These are phyloP conservation scores for Osmoderma eremita DNA, from an alignment of 2,888 invertebrate species.

Conservation along the genomic window DNA sequence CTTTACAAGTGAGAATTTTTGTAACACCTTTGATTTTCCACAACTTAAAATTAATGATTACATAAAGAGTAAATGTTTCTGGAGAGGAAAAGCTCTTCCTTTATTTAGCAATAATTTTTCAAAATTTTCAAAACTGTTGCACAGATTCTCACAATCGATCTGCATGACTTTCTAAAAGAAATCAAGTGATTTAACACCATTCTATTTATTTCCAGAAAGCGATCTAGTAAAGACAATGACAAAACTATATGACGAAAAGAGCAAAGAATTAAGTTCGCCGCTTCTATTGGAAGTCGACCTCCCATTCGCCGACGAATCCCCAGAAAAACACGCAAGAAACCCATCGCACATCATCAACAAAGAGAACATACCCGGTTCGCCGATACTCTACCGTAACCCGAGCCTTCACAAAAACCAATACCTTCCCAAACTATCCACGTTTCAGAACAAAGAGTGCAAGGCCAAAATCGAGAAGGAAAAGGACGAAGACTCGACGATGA, in stretches of 20 bases:
- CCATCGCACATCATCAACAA: constrained; percentile 55
- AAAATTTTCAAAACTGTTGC: too few relatives aligned
- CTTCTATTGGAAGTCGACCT: constrained; percentile 69
- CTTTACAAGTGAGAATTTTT: too few relatives aligned
- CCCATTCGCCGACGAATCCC: constrained; percentile 77
- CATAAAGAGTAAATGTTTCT: too few relatives aligned
- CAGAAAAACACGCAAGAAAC: constrained; percentile 63
- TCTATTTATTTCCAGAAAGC: constrained; percentile 71
- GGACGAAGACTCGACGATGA: constrained; percentile 61
- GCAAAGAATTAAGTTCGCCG: constrained; percentile 72
- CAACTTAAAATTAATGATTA: too few relatives aligned
- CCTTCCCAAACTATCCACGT: constrained; percentile 42
- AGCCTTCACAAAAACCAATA: constrained; percentile 65
- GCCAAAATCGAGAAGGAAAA: constrained; percentile 61
- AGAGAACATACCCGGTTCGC: constrained; percentile 58
- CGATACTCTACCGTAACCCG: constrained; percentile 64
- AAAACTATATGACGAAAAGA: constrained; percentile 85
- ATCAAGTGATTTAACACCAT: constrained; percentile 3
- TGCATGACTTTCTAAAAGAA: background rate
- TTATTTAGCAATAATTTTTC: too few relatives aligned
- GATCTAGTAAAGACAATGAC: constrained; percentile 86
- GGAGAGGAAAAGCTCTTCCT: too few relatives aligned
- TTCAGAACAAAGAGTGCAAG: constrained; percentile 48
- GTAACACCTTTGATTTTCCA: background rate
- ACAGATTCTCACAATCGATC: background rate